Conservation (phyloP, 2,113 vertebrate genomes). For the Rhinoderma darwinii region DNA sequence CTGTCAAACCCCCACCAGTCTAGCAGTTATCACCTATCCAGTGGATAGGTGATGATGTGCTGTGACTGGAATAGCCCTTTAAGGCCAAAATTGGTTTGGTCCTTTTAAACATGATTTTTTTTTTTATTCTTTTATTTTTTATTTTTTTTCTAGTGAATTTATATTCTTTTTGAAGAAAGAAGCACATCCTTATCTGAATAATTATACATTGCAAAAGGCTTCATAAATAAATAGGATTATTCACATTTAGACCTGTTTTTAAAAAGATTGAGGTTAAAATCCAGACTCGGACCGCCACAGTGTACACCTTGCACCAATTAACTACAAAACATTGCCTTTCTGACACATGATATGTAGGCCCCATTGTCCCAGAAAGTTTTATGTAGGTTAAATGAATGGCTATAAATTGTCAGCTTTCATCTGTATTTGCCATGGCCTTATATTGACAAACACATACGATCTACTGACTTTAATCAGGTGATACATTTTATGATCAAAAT, state of each 20-base stretch:
- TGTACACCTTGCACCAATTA: slow-evolving; percentile 47
- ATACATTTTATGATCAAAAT: slow-evolving; percentile 36
- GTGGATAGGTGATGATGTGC: no score
- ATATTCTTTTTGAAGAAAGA: neutral
- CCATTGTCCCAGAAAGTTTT: slow-evolving; percentile 40
- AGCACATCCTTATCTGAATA: neutral
- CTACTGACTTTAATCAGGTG: slow-evolving; percentile 34
- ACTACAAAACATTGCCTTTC: slow-evolving; percentile 21
- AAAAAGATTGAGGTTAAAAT: slow-evolving; percentile 37
- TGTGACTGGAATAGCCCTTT: no score
- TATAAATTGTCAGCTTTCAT: slow-evolving; percentile 48
- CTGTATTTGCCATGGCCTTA: slow-evolving; percentile 29
- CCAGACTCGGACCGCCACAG: slow-evolving; percentile 17
- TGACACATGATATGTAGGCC: slow-evolving; percentile 40
- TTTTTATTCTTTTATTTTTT: no score
- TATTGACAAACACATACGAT: slow-evolving; percentile 30
- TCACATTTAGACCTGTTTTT: neutral
- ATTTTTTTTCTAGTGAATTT: no score
- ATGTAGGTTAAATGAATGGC: slow-evolving; percentile 44
- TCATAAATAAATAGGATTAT: neutral
- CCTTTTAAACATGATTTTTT: no score
- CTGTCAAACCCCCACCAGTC: no score
- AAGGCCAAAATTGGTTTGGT: no score
- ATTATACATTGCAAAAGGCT: neutral
- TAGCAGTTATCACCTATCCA: no score